Percentiles rank a stretch among this genome's conserved stretches.
Conservation (phyloP, 2,113 vertebrate genomes). For the Ptychochromis oligacanthus region DNA sequence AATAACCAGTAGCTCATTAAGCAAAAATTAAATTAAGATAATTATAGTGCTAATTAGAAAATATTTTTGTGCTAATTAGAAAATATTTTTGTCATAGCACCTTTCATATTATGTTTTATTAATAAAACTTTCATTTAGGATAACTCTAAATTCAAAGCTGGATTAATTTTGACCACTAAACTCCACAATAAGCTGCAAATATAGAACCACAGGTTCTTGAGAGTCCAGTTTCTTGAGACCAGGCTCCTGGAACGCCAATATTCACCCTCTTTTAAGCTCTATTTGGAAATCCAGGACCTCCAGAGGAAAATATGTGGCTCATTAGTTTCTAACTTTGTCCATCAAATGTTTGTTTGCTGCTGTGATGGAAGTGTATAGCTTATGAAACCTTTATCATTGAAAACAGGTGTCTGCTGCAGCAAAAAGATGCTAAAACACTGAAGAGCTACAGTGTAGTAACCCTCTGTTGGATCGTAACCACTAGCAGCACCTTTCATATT, state of each 20-base stretch:
- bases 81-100: neutral
- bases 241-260: neutral
- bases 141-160: neutral
- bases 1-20: constrained; percentile 33
- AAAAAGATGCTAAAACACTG: neutral
- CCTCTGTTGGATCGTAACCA: neutral
- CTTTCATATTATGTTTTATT: neutral
- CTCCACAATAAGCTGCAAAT: neutral
- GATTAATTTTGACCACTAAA: neutral
- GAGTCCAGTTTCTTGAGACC: neutral
- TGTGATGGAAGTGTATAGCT: neutral
- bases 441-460: neutral
- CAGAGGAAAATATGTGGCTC: neutral
- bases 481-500: neutral
- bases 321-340: too few relatives aligned
- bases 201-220: neutral
- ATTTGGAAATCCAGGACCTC: neutral
- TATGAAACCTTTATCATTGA: neutral
- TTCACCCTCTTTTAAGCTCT: neutral
- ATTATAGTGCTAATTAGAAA: constrained; percentile 19
- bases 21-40: constrained; percentile 22
- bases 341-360: too few relatives aligned
- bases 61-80: constrained; percentile 4
- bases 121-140: neutral
- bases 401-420: neutral